A percentile compares a stretch with the other conserved stretches of the same genome.
phyloP scores from a whole-genome alignment of 2,888 invertebrate genomes.

The Drosophila nr. fundita region DNA sequence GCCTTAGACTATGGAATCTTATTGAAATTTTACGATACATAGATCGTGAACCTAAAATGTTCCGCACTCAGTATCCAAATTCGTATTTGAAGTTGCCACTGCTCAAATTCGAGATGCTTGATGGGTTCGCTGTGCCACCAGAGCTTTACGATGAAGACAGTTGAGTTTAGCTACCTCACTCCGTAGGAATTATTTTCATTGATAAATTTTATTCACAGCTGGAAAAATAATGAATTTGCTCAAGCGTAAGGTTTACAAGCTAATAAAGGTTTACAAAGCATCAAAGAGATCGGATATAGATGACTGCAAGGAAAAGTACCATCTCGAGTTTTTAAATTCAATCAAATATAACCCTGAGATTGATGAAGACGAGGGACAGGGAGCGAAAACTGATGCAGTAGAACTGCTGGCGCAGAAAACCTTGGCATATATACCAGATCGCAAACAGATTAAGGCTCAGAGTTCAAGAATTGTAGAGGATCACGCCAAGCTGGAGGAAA shows the following conservation, averaged over 20 bases:
- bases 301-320: slow-evolving; percentile 62
- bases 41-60: slow-evolving; percentile 54
- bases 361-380: slow-evolving; percentile 24
- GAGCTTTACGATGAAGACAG: slow-evolving; percentile 77
- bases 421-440: slow-evolving; percentile 73
- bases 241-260: slow-evolving; percentile 69
- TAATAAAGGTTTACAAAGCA: slow-evolving; percentile 60
- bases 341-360: neutral
- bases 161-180: slow-evolving; percentile 37
- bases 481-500: slow-evolving; percentile 15
- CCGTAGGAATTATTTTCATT: neutral
- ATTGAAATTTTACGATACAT: slow-evolving; percentile 80
- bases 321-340: slow-evolving; percentile 55
- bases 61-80: slow-evolving; percentile 73
- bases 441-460: slow-evolving; percentile 82
- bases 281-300: slow-evolving; percentile 11
- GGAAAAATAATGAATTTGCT: slow-evolving; percentile 66
- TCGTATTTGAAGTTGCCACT: slow-evolving; percentile 81
- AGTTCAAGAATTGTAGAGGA: slow-evolving; percentile 82
- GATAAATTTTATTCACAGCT: slow-evolving; percentile 47
- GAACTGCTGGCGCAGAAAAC: slow-evolving; percentile 60
- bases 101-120: slow-evolving; percentile 80
- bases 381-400: too few species aligned
- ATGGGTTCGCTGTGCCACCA: slow-evolving; percentile 73
- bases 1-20: slow-evolving; percentile 78